Conservation (phyloP, 2,888 invertebrate genomes). For the Lumbricus terrestris region DNA sequence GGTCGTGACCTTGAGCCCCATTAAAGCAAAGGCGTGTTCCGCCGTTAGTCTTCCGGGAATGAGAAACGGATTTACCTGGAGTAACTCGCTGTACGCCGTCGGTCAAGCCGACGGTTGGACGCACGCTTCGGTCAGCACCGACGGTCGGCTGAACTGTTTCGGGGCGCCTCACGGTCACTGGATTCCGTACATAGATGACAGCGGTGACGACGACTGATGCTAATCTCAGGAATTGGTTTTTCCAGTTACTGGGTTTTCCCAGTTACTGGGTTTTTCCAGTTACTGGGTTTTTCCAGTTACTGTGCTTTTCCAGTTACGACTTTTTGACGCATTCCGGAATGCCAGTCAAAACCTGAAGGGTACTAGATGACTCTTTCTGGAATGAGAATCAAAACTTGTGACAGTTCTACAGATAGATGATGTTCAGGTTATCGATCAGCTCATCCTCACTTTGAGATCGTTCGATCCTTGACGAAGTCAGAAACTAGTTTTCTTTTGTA, state of each 20-base stretch:
- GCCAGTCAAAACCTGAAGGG: background rate
- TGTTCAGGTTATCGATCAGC: background rate
- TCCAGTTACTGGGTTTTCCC: background rate
- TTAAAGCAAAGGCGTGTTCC: slow-evolving; percentile 4
- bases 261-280: background rate
- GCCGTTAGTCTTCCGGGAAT: slow-evolving; percentile 8
- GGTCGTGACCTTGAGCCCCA: background rate
- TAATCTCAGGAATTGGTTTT: background rate
- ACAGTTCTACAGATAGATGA: background rate
- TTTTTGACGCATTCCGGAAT: background rate
- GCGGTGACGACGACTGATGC: background rate
- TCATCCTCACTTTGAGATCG: background rate
- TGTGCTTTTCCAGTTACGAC: background rate
- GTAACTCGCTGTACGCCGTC: background rate
- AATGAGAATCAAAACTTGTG: background rate
- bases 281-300: background rate
- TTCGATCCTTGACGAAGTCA: background rate
- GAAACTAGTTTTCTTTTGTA: background rate
- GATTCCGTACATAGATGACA: slow-evolving; percentile 20
- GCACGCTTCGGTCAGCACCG: background rate
- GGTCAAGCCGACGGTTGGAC: background rate
- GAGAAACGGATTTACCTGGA: slow-evolving; percentile 7
- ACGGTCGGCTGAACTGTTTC: slow-evolving; percentile 9
- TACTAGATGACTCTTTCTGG: background rate
- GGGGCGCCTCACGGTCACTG: slow-evolving; percentile 9